Conservation (phyloP, 2,888 invertebrate genomes). For the Cotesia congregata region DNA sequence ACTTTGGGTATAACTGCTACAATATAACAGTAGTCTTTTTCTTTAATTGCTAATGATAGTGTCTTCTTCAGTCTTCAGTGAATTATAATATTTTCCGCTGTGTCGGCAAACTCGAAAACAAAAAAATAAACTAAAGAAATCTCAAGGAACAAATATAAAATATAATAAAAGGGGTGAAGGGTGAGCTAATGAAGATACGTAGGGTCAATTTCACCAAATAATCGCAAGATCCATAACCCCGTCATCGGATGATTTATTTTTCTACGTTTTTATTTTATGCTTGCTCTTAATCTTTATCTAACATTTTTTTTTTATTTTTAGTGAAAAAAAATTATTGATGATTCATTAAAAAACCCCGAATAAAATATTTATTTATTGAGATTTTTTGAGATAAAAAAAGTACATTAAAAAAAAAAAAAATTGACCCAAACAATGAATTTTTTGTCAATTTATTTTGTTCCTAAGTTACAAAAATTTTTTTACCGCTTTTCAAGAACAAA, state of each 20-base stretch:
- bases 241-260: slow-evolving; percentile 36
- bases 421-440: no score
- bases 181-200: slow-evolving; percentile 57
- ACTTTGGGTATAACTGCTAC: neutral
- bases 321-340: no score
- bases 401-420: no score
- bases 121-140: slow-evolving; percentile 14
- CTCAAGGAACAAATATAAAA: neutral
- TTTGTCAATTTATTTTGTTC: no score
- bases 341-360: no score
- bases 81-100: slow-evolving; percentile 26
- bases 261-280: neutral
- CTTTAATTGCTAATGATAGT: slow-evolving; percentile 50
- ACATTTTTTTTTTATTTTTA: slow-evolving; percentile 19
- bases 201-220: slow-evolving; percentile 38
- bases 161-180: slow-evolving; percentile 20
- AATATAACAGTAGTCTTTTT: slow-evolving; percentile 9
- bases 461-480: no score
- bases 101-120: slow-evolving; percentile 8
- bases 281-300: neutral
- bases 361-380: no score
- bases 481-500: no score
- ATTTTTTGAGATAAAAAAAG: no score
- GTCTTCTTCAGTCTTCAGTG: slow-evolving; percentile 13
- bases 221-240: slow-evolving; percentile 41